Evolutionary conservation across 2,797 vertebrate species (phyloP), one percentile per base, ranked within the genome.

Genomic region (Geotrypetes seraphini): DNA sequence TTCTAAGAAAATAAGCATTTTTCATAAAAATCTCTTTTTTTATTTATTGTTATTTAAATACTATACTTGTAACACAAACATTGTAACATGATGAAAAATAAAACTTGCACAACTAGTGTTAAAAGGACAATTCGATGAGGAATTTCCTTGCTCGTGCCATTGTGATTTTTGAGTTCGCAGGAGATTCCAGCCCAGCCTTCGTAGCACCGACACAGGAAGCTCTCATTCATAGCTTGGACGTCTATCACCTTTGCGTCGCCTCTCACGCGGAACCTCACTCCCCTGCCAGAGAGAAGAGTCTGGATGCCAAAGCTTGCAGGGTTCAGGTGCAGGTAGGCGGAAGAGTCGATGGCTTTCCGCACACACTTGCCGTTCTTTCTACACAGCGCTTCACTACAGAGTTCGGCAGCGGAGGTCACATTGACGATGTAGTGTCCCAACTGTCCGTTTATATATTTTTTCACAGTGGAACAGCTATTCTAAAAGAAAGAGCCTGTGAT

Each of bases 171-270:
- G 27, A 82, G 39, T 57, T 88, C 85, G 22, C 92, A 95, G 66
- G 80, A 86, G 22, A 86, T 53, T 4, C 92, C 91, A 0, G 71
- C 76, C 91, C 92, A 95, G 19, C 89, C 85, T 18, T 81, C 76
- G 52, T 88, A 96, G 61, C 91, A 97, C 60, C 89, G 89, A 35
- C 90, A 96, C 37, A 65, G 63, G 60, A 95, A 92, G 38, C 75
- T 88, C 17, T 87, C 75, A 60, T 80, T 91, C 90, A 90, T 88
- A 31, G 69, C 65, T 36, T 79, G 50, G 29, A 83, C 54, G 32
- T 75, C 81, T 1, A 77, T 64, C 36, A 55, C 49, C 43, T 69
- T 81, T 19, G 63, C 74, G 19, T 76, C 60, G 11, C 87, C 81
- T 4, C 69, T 83, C 33, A 86, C 66, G 3, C 51, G 57, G 49